Evolutionary conservation across 2,888 invertebrate species (phyloP), one percentile per base, ranked within the genome.

Genomic region (Chirona hameri): DNA sequence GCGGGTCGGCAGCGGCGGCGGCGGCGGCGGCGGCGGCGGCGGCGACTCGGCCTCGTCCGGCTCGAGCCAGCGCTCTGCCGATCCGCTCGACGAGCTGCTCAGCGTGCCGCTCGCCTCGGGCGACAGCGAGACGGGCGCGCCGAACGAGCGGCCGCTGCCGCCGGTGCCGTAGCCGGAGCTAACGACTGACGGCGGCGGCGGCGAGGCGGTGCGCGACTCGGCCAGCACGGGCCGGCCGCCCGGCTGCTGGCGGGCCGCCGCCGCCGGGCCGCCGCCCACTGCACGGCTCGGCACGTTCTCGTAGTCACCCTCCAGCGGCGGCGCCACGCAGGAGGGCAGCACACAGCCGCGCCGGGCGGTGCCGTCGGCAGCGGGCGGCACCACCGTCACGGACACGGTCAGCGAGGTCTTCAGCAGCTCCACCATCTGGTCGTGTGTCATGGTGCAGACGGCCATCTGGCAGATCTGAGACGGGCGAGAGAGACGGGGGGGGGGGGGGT

Each of bases 391-490:
- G 76, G 94, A 94, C 82, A 97, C 96, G 80, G 94, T 93, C 84
- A 93, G 92, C 10, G 96, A 95, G 0, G 96, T 97, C 89, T 96
- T 94, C 83, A 98, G 90, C 85, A 97, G 89, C 88, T 97, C 97
- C 57, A 97, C 95, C 92, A 97, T 95, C 88, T 96, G 95, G 87
- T 96, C 96, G 89, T 97, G 95, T 57, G 93, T 93, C 84, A 97
- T 89, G 0, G 96, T 96, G 9, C 95, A 93, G 52, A 96, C 95
- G 55, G 96, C 95, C 39, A 96, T 93, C 88, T 95, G 94, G 87
- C 95, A 95, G 86, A 95, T 95, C 89, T 89, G 85, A 52, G 52
- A 18, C 12, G 52, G 52, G 48, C 9, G 48, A 48, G n/a, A n/a
- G n/a, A n/a, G n/a, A n/a, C n/a, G n/a, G n/a, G n/a, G n/a, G n/a